phyloP scores from a whole-genome alignment of 2,113 vertebrate species.

The Erythrolamprus reginae region DNA sequence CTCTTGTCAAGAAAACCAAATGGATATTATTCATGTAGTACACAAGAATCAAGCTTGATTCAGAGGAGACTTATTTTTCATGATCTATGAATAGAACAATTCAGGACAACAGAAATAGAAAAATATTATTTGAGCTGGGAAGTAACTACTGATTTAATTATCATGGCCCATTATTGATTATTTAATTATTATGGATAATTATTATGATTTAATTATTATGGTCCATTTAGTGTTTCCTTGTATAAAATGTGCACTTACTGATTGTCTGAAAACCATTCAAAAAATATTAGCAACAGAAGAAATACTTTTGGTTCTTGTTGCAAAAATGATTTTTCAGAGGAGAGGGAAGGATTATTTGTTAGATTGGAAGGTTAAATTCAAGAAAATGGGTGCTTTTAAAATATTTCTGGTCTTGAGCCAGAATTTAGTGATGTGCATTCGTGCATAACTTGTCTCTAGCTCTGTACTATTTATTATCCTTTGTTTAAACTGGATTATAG shows the following conservation, averaged over 20 bases:
- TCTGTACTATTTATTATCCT: not conserved
- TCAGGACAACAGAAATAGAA: conserved; percentile 41
- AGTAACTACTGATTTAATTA: conserved; percentile 8
- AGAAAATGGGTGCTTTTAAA: not conserved
- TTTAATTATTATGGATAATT: not conserved
- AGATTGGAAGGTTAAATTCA: not conserved
- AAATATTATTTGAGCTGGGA: conserved; percentile 37
- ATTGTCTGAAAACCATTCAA: not conserved
- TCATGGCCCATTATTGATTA: not conserved
- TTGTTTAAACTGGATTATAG: not conserved
- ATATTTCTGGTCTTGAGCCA: not conserved
- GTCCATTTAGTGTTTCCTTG: not conserved
- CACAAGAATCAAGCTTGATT: not conserved
- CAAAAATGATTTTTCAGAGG: not conserved
- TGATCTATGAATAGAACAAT: not conserved
- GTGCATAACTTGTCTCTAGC: not conserved
- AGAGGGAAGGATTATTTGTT: not conserved
- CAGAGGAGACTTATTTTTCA: not conserved
- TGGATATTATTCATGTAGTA: not conserved
- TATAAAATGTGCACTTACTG: not conserved
- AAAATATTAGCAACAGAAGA: not conserved
- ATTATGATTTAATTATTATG: not conserved
- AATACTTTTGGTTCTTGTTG: not conserved
- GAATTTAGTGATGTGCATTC: not conserved
- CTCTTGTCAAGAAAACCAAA: not conserved